Conservation (phyloP, 2,113 vertebrate genomes). For the Oceanites oceanicus region DNA sequence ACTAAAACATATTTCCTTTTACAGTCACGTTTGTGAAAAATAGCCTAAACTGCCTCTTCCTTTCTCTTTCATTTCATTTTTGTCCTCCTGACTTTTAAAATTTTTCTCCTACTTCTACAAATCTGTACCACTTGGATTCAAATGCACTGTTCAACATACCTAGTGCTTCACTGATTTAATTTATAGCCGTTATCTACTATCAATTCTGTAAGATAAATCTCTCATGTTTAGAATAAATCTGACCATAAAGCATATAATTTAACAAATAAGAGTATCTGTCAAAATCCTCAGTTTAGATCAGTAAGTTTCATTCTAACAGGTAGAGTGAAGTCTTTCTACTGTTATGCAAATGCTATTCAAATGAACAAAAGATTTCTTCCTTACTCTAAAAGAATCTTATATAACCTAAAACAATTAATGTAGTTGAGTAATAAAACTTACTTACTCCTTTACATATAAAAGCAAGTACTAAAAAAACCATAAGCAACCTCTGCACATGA, state of each 20-base stretch:
- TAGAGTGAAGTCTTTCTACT: background rate
- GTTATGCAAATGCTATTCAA: background rate
- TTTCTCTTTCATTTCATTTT: background rate
- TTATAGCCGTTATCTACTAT: background rate
- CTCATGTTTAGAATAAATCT: background rate
- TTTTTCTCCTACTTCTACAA: background rate
- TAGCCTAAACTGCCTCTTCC: background rate
- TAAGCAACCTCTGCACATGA: background rate
- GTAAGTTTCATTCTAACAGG: background rate
- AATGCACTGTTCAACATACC: background rate
- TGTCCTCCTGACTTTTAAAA: background rate
- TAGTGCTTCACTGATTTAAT: background rate
- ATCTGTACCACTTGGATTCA: background rate
- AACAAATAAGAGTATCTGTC: background rate
- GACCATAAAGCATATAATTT: background rate
- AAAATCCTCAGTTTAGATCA: background rate
- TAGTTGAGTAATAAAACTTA: background rate
- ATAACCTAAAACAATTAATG: background rate
- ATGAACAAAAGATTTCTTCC: background rate
- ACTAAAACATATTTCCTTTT: background rate
- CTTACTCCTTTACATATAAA: background rate
- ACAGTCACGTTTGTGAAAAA: background rate
- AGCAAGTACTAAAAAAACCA: background rate
- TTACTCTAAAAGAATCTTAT: background rate
- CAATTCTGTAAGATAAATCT: background rate